phyloP scores from a whole-genome alignment of 2,888 invertebrate genomes.

The Tigriopus californicus region DNA sequence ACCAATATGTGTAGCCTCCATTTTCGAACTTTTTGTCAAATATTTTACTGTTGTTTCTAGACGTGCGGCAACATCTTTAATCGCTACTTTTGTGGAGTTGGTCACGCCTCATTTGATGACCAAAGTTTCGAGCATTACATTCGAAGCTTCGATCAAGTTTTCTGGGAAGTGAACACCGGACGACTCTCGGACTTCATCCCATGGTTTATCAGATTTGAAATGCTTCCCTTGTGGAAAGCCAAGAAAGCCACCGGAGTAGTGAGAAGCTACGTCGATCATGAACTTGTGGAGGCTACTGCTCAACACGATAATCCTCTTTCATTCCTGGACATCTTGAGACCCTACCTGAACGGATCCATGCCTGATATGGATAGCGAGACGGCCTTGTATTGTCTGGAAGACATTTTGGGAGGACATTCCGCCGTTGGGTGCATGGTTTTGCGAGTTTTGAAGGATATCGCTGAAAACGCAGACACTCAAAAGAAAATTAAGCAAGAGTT shows the following conservation, averaged over 20 bases:
- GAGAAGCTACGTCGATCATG: constrained; percentile 48
- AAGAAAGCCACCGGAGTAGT: constrained; percentile 48
- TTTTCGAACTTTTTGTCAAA: background rate
- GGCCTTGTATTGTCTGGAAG: constrained; percentile 42
- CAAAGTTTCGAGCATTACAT: constrained; percentile 45
- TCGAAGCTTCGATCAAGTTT: constrained; percentile 59
- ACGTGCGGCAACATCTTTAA: constrained; percentile 48
- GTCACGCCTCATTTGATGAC: constrained; percentile 42
- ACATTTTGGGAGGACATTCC: constrained; percentile 70
- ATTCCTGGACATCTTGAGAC: constrained; percentile 56
- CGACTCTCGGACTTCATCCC: constrained; percentile 71
- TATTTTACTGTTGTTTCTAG: background rate
- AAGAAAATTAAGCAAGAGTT: constrained; percentile 47
- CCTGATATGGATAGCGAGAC: constrained; percentile 47
- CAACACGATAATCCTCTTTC: constrained; percentile 55
- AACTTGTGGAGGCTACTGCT: constrained; percentile 45
- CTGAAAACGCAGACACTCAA: constrained; percentile 40
- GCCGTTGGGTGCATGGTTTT: constrained; percentile 53
- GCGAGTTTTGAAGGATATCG: constrained; percentile 36
- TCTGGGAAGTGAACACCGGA: constrained; percentile 78
- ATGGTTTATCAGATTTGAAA: constrained; percentile 54
- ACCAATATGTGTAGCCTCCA: no score
- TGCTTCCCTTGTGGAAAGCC: constrained; percentile 44
- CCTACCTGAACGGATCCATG: constrained; percentile 33
- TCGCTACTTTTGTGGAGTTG: constrained; percentile 64